Base-by-base conservation (phyloP, 2,888 invertebrate genomes). In the Cerceris rybyensis region DNA sequence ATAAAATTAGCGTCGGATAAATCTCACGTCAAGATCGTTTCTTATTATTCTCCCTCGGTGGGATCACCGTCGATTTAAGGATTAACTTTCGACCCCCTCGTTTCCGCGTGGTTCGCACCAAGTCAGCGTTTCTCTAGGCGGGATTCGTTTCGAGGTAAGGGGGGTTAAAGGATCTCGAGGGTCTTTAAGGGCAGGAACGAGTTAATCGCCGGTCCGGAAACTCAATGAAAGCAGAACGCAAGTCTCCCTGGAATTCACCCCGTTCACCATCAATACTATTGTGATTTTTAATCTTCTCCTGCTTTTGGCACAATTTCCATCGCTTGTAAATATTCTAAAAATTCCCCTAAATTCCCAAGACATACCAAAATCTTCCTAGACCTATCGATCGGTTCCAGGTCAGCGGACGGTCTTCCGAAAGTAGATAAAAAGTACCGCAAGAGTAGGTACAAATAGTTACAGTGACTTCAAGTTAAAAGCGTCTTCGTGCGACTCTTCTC, bases 161-260 rank as follows among this genome's bases (percentile, higher is more conserved):
- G 72, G 42, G 78, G 73, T 70, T 70, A 75, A 60, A 80, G 59
- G 75, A 76, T 86, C 78, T 70, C 78, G 70, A 74, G 76, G 75
- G 79, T 78, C 77, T 83, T 80, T 74, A 78, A 70, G 75, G 75
- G 57, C 55, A 68, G 74, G 65, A 83, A 81, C 81, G 84, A 86
- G 82, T 85, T 86, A 85, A 86, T 84, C 84, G 86, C 63, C 72
- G 42, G 64, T 59, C 28, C 76, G 80, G 75, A 84, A 86, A 82
- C 81, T 78, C 80, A 72, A 69, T 65, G 76, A 79, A 79, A 74
- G 71, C 75, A 70, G 67, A 73, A 78, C 74, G 78, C 70, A 63
- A 65, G 71, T 76, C 70, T 69, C 65, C 68, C 58, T 43, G 58
- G 68, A 61, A 71, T 63, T 70, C 58, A 17, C 17, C n/a, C 16